These are phyloP conservation scores for Nysson spinosus DNA, from an alignment of 2,888 invertebrate species.

Conservation along the genomic window DNA sequence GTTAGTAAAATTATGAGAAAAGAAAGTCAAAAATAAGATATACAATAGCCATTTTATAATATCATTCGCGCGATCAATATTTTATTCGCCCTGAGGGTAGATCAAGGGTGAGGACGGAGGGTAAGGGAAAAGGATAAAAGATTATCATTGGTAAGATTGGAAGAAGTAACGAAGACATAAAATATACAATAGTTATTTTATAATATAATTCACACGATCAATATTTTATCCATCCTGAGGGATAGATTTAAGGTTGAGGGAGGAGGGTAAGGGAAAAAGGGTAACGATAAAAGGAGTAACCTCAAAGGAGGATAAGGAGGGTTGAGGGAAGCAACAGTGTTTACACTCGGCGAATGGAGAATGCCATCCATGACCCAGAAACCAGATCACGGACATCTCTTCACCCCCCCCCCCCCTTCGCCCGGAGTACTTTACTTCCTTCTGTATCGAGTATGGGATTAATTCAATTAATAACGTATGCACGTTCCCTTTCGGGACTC, in stretches of 20 bases:
- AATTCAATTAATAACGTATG: no score
- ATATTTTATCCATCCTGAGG: neutral
- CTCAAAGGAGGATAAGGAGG: slow-evolving; percentile 34
- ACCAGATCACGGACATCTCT: slow-evolving; percentile 58
- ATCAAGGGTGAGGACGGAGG: no score
- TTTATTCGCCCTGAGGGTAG: no score
- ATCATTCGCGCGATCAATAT: no score
- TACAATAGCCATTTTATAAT: no score
- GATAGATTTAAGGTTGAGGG: neutral
- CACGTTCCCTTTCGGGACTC: neutral
- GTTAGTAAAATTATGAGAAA: neutral
- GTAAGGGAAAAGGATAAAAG: no score
- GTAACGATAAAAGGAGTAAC: slow-evolving; percentile 7
- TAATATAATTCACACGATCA: no score
- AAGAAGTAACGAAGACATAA: no score
- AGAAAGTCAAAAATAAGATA: no score
- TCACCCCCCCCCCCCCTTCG: slow-evolving; percentile 7
- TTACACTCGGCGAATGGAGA: slow-evolving; percentile 55
- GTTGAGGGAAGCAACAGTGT: slow-evolving; percentile 59
- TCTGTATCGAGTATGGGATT: no score
- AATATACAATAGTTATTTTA: no score
- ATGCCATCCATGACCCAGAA: slow-evolving; percentile 64
- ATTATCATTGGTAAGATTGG: no score
- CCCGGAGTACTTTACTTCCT: neutral
- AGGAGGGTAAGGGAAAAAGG: slow-evolving; percentile 2